A percentile compares a stretch with the other conserved stretches of the same genome.
Conservation (phyloP, 2,113 vertebrate genomes). For the Callorhinus ursinus region DNA sequence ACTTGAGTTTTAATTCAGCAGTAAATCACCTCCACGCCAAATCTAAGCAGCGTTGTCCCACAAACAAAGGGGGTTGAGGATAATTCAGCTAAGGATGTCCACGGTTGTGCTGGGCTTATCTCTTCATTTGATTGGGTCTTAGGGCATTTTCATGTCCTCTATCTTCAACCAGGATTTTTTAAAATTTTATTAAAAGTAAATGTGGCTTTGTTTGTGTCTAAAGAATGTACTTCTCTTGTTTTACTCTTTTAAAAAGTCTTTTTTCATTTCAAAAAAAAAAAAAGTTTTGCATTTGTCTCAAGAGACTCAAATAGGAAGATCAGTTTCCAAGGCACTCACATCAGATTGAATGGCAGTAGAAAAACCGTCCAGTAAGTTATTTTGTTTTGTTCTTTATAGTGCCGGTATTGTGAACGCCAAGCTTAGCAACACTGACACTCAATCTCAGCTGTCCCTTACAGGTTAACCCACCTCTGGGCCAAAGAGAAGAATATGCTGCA, state of each 20-base stretch:
- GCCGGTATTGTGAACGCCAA: slow-evolving; percentile 95
- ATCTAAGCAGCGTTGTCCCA: slow-evolving; percentile 90
- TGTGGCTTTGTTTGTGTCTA: slow-evolving; percentile 89
- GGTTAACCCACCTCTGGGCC: slow-evolving; percentile 91
- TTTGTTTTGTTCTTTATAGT: slow-evolving; percentile 93
- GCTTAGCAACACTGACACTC: slow-evolving; percentile 95
- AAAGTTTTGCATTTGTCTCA: slow-evolving; percentile 96
- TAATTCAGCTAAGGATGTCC: slow-evolving; percentile 88
- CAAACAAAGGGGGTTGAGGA: slow-evolving; percentile 87
- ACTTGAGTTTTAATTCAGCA: slow-evolving; percentile 91
- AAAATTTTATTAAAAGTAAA: slow-evolving; percentile 84
- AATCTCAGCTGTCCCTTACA: slow-evolving; percentile 93
- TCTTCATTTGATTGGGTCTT: slow-evolving; percentile 90
- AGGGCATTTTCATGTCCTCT: slow-evolving; percentile 90
- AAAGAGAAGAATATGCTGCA: slow-evolving; percentile 88
- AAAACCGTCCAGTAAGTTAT: slow-evolving; percentile 95
- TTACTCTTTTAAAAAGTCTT: slow-evolving; percentile 91
- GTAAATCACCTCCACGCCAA: slow-evolving; percentile 90
- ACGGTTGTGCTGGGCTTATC: slow-evolving; percentile 93
- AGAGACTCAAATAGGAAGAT: slow-evolving; percentile 99
- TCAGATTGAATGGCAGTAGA: slow-evolving; percentile 97
- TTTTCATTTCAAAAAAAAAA: slow-evolving; percentile 89
- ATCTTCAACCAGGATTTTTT: slow-evolving; percentile 87
- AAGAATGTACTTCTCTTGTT: slow-evolving; percentile 90
- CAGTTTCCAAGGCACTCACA: slow-evolving; percentile 98